Evolutionary conservation across 2,888 invertebrate genomes (phyloP).

Genomic region (Drosophila nr. medialis): DNA sequence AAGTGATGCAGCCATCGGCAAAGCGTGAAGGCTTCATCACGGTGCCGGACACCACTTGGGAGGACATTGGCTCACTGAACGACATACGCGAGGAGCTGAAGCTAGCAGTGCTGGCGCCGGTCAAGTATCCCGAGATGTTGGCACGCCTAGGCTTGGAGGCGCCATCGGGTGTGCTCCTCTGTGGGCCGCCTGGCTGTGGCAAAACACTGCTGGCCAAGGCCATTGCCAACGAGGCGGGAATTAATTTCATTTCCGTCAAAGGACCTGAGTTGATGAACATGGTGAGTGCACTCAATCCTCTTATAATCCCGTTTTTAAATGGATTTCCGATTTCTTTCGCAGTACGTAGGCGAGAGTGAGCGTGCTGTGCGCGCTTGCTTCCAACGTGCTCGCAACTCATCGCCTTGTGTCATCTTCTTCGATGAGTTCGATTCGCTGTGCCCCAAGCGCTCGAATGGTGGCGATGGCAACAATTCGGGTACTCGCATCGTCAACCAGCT

Average conservation of each 20-base stretch:
- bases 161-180: constrained; percentile 96
- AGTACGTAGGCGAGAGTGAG: constrained; percentile 99
- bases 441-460: constrained; percentile 91
- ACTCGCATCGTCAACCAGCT: constrained; percentile 97
- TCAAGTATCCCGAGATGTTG: constrained; percentile 93
- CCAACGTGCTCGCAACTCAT: constrained; percentile 95
- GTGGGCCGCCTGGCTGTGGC: constrained; percentile 98
- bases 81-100: constrained; percentile 95
- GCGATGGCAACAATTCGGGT: constrained; percentile 90
- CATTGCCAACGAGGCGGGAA: constrained; percentile 98
- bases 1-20: constrained; percentile 95
- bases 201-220: constrained; percentile 99
- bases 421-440: constrained; percentile 99
- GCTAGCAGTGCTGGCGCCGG: constrained; percentile 95
- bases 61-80: constrained; percentile 96
- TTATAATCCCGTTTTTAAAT: not conserved
- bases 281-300: constrained; percentile 86
- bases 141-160: constrained; percentile 91
- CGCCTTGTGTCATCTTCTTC: constrained; percentile 99
- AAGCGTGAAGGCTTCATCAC: constrained; percentile 99
- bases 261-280: constrained; percentile 99
- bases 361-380: constrained; percentile 98
- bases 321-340: constrained; percentile 49
- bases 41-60: constrained; percentile 98
- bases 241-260: constrained; percentile 99